Conservation (phyloP, 2,888 invertebrate genomes). For the Flexamia atlantica region DNA sequence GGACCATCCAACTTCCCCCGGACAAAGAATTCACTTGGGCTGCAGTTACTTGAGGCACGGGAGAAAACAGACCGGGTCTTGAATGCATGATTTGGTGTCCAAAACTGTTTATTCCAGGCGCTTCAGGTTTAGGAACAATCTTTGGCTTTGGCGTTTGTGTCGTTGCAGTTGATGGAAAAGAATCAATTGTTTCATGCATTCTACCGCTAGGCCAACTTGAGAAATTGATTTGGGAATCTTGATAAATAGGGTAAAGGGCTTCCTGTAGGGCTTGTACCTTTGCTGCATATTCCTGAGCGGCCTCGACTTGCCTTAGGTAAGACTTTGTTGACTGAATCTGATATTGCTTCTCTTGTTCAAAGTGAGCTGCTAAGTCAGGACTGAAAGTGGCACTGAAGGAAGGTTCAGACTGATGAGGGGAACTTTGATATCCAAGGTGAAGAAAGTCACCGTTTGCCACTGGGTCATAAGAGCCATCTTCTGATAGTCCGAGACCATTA, state of each 20-base stretch:
- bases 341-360: not conserved
- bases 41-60: not conserved
- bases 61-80: not conserved
- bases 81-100: not conserved
- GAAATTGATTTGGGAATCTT: not conserved
- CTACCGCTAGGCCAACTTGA: not conserved
- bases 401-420: not conserved
- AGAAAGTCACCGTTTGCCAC: not conserved
- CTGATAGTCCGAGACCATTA: not conserved
- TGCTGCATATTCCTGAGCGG: constrained; percentile 29
- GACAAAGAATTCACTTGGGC: not conserved
- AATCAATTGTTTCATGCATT: not conserved
- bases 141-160: not conserved
- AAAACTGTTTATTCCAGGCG: not conserved
- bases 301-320: constrained; percentile 10
- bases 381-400: not conserved
- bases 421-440: not conserved
- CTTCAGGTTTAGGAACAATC: not conserved
- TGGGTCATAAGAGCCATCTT: not conserved
- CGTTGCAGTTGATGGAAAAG: not conserved
- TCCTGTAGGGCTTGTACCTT: constrained; percentile 25
- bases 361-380: not conserved
- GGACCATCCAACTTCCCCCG: not conserved
- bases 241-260: not conserved
- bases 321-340: constrained; percentile 13